These are phyloP conservation scores for Diploptera punctata DNA, from an alignment of 2,888 invertebrate genomes.

Conservation along the genomic window DNA sequence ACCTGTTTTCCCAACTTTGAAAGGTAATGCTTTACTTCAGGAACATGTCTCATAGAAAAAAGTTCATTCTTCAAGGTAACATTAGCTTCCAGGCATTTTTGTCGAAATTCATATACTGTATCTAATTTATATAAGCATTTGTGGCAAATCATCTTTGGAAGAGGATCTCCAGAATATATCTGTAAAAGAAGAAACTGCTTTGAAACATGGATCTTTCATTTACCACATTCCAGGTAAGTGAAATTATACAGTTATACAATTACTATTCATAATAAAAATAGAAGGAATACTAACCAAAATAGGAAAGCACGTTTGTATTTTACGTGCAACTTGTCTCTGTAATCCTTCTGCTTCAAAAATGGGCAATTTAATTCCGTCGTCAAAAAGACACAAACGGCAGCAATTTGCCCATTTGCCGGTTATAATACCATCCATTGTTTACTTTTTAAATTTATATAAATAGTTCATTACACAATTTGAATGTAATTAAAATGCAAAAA, in stretches of 20 bases:
- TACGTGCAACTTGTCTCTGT: conserved; percentile 32
- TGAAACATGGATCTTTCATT: conserved; percentile 48
- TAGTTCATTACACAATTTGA: too few species aligned
- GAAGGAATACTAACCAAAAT: too few species aligned
- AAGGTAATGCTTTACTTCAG: conserved; percentile 1
- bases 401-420: conserved; percentile 19
- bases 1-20: not conserved
- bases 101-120: conserved; percentile 61
- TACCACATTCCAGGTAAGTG: not conserved
- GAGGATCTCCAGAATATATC: conserved; percentile 53
- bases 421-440: too few species aligned
- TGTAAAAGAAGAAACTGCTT: conserved; percentile 60
- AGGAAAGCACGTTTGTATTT: too few species aligned
- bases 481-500: too few species aligned
- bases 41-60: not conserved
- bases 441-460: too few species aligned
- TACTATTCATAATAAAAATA: too few species aligned
- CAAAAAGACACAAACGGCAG: conserved; percentile 20
- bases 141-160: conserved; percentile 65
- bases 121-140: conserved; percentile 64
- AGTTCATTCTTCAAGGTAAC: not conserved
- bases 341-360: conserved; percentile 40
- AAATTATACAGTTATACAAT: too few species aligned
- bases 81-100: not conserved
- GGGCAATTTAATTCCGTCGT: conserved; percentile 25